phyloP scores from a whole-genome alignment of 2,888 invertebrate species.

The Arctia plantaginis region DNA sequence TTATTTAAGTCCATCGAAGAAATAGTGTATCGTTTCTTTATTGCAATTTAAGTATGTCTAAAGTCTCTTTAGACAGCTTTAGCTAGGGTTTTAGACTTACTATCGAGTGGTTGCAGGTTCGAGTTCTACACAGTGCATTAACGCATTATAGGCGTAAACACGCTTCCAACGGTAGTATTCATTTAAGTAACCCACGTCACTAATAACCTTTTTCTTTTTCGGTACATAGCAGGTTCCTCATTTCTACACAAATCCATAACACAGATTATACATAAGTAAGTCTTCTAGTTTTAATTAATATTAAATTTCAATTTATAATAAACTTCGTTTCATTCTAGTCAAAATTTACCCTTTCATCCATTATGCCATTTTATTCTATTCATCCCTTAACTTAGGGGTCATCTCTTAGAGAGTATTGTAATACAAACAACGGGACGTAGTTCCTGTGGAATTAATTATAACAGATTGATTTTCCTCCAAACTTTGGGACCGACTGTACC shows the following conservation, averaged over 20 bases:
- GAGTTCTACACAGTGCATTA: too few species aligned
- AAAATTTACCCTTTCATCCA: conserved; percentile 21
- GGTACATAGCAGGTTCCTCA: background rate
- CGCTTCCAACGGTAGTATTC: background rate
- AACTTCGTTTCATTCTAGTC: conserved; percentile 21
- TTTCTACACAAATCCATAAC: background rate
- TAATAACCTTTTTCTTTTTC: background rate
- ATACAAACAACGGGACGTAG: conserved; percentile 13
- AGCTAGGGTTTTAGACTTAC: too few species aligned
- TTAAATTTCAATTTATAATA: conserved; percentile 20
- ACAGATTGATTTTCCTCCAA: conserved; percentile 13
- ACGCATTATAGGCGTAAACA: background rate
- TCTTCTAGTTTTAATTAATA: conserved; percentile 24
- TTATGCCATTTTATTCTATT: conserved; percentile 14
- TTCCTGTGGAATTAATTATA: conserved; percentile 13
- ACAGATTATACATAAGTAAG: background rate
- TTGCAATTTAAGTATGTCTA: background rate
- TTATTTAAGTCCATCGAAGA: background rate
- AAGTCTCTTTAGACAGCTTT: too few species aligned
- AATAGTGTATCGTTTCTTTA: background rate
- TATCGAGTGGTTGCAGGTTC: too few species aligned
- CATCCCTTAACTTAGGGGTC: conserved; percentile 11
- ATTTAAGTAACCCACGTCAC: background rate
- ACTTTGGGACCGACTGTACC: background rate
- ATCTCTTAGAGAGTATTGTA: conserved; percentile 10